These are phyloP conservation scores for Eretmochelys imbricata DNA, from an alignment of 2,113 vertebrate species.

Conservation along the genomic window DNA sequence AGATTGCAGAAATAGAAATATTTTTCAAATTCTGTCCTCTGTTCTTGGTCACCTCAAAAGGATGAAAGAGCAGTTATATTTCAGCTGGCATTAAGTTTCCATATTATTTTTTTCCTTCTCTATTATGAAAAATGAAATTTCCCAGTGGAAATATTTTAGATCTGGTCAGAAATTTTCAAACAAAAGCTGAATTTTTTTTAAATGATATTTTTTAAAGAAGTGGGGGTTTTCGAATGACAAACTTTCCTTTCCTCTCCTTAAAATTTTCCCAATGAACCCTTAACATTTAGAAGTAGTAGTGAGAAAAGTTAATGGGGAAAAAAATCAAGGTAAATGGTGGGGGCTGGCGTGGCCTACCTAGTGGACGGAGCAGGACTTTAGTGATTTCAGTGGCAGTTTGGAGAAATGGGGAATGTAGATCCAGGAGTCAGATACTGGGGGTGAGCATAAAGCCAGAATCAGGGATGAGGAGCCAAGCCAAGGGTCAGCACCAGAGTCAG, in stretches of 20 bases:
- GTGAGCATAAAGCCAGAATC: not conserved
- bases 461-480: not conserved
- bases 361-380: not conserved
- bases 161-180: not conserved
- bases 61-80: fast-evolving
- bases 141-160: not conserved
- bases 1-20: not conserved
- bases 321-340: not conserved
- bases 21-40: not conserved
- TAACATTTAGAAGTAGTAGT: not conserved
- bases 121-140: not conserved
- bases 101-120: not conserved
- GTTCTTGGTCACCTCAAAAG: not conserved
- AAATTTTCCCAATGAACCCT: not conserved
- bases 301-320: not conserved
- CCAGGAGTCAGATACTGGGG: not conserved
- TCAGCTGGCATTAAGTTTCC: not conserved
- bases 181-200: not conserved
- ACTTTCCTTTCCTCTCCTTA: too few relatives aligned
- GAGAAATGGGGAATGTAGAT: not conserved
- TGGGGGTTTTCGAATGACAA: not conserved
- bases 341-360: not conserved
- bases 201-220: not conserved
- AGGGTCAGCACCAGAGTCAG: not conserved
- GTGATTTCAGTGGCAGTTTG: not conserved